Percentiles rank a stretch among this genome's conserved stretches.
Conservation (phyloP, 2,797 vertebrate genomes). For the Eulemur mongoz region DNA sequence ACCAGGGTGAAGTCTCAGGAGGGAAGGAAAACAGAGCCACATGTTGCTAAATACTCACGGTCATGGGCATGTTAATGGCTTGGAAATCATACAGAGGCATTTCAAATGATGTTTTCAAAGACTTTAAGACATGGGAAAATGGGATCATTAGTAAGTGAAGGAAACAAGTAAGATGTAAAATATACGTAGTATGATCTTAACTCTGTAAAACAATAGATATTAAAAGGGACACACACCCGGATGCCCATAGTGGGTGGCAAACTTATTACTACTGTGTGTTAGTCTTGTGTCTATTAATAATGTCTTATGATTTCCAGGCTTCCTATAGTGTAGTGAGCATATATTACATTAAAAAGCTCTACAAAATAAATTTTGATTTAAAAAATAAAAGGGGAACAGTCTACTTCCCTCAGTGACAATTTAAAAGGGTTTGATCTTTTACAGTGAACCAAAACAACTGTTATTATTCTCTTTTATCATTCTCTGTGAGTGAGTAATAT, state of each 20-base stretch:
- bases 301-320: constrained; percentile 21
- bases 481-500: background rate
- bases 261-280: background rate
- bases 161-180: constrained; percentile 28
- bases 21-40: background rate
- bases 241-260: background rate
- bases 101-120: constrained; percentile 31
- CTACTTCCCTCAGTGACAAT: background rate
- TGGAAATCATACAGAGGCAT: background rate
- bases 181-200: background rate
- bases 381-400: background rate
- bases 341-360: constrained; percentile 22
- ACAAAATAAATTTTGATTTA: constrained; percentile 19
- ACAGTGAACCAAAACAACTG: background rate
- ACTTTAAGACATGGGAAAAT: constrained; percentile 26
- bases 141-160: constrained; percentile 24
- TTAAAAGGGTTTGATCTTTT: constrained; percentile 41
- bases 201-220: background rate
- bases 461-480: background rate
- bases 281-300: background rate
- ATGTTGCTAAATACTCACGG: background rate
- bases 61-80: constrained; percentile 42
- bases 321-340: background rate
- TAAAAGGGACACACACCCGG: background rate
- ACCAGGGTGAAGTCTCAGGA: background rate